Evolutionary conservation across 1,140 invertebrate genomes (phyloP).

Genomic region (Eueides isabella): DNA sequence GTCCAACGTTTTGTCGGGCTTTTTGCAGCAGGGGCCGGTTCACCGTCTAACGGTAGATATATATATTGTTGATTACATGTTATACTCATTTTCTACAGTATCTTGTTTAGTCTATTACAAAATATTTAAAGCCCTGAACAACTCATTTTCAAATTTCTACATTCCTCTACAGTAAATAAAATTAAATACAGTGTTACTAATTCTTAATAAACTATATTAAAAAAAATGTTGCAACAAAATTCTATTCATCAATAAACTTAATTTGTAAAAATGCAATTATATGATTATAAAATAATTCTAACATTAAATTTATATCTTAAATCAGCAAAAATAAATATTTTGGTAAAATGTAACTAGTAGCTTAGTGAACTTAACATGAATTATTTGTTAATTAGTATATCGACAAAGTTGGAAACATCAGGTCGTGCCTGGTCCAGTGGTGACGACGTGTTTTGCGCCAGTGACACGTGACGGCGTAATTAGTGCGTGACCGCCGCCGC

Average conservation of each 20-base stretch:
- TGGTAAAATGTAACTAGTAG: not conserved
- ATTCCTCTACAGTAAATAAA: no score
- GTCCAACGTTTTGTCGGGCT: slow-evolving; percentile 59
- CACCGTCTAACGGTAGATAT: slow-evolving; percentile 46
- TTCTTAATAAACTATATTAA: no score
- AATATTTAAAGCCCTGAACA: no score
- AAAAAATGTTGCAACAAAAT: no score
- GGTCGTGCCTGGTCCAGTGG: slow-evolving; percentile 41
- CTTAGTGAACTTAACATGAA: not conserved
- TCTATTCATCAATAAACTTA: no score
- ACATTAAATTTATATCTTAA: not conserved
- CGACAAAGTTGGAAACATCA: slow-evolving; percentile 37
- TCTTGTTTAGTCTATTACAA: no score
- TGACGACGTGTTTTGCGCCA: slow-evolving; percentile 70
- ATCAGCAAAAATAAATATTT: not conserved
- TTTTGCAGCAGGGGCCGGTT: slow-evolving; percentile 56
- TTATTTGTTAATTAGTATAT: slow-evolving; percentile 39
- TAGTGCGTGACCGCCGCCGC: slow-evolving; percentile 72
- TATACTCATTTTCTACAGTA: not conserved
- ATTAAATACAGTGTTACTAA: no score
- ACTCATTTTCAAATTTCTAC: no score
- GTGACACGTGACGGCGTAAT: slow-evolving; percentile 75
- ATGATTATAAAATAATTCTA: not conserved
- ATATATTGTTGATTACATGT: slow-evolving; percentile 18
- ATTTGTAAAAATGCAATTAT: not conserved